Conservation (phyloP, 2,888 invertebrate species). For the Gymnosoma rotundatum region DNA sequence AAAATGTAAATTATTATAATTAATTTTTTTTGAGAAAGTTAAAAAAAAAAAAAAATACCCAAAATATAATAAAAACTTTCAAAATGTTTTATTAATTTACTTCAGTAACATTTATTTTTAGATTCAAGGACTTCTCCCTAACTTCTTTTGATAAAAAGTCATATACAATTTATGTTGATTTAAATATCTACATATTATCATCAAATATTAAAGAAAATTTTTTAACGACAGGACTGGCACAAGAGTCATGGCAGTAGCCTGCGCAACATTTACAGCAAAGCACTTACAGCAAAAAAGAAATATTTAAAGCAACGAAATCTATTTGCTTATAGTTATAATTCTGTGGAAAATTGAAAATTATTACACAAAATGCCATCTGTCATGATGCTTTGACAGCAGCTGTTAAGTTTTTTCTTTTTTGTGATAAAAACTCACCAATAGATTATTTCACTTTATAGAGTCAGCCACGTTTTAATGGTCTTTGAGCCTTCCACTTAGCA, state of each 20-base stretch:
- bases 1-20: not conserved
- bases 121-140: too few relatives aligned
- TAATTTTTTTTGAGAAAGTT: too few relatives aligned
- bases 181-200: too few relatives aligned
- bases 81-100: too few relatives aligned
- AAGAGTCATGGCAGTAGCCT: slow-evolving; percentile 49
- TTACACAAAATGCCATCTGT: slow-evolving; percentile 73
- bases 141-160: slow-evolving; percentile 49
- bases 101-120: too few relatives aligned
- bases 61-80: too few relatives aligned
- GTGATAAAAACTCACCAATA: slow-evolving; percentile 23
- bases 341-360: slow-evolving; percentile 74
- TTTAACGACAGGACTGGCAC: slow-evolving; percentile 57
- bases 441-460: slow-evolving; percentile 37
- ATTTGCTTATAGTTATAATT: slow-evolving; percentile 30
- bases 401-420: slow-evolving; percentile 8
- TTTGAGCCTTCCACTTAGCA: slow-evolving; percentile 40
- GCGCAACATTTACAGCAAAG: slow-evolving; percentile 41
- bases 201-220: slow-evolving; percentile 57
- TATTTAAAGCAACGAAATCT: slow-evolving; percentile 33
- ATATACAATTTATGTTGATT: too few relatives aligned
- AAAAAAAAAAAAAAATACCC: too few relatives aligned
- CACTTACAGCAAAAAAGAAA: slow-evolving; percentile 32
- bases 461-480: slow-evolving; percentile 58
- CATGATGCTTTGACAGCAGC: slow-evolving; percentile 72